These are phyloP conservation scores for Microplitis manilae DNA, from an alignment of 2,888 invertebrate genomes.

Conservation along the genomic window DNA sequence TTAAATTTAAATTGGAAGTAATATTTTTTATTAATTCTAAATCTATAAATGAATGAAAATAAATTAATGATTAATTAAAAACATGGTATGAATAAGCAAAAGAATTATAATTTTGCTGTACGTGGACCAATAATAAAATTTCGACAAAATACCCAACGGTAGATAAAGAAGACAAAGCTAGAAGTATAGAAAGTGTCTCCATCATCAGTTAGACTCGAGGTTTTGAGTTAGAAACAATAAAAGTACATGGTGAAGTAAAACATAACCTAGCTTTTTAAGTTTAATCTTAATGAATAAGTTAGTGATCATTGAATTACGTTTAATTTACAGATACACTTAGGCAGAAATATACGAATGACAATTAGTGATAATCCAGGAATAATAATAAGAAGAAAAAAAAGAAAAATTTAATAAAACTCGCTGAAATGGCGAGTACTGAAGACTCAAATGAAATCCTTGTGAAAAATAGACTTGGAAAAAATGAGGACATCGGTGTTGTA, in stretches of 20 bases:
- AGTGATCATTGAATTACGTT: not conserved
- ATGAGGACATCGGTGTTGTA: slow-evolving; percentile 49
- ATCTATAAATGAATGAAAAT: not conserved
- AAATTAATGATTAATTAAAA: not conserved
- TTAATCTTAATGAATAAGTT: not conserved
- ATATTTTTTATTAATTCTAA: not conserved
- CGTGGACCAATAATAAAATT: not conserved
- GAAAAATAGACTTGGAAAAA: slow-evolving; percentile 49
- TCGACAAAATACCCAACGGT: not conserved
- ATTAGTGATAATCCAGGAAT: not conserved
- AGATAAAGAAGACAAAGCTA: not conserved
- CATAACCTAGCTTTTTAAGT: not conserved
- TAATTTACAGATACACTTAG: not conserved
- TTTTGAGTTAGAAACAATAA: not conserved
- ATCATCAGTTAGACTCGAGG: not conserved
- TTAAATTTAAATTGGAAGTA: not conserved
- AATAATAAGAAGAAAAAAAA: slow-evolving; percentile 9
- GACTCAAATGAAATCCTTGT: slow-evolving; percentile 39
- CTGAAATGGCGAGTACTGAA: slow-evolving; percentile 50
- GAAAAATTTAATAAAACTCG: slow-evolving; percentile 25
- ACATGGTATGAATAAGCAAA: not conserved
- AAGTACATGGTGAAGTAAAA: not conserved
- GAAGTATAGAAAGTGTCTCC: not conserved
- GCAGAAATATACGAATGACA: not conserved
- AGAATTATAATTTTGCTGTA: not conserved